These are phyloP conservation scores for Zaprionus taronus DNA, from an alignment of 1,140 invertebrate species.

Conservation along the genomic window DNA sequence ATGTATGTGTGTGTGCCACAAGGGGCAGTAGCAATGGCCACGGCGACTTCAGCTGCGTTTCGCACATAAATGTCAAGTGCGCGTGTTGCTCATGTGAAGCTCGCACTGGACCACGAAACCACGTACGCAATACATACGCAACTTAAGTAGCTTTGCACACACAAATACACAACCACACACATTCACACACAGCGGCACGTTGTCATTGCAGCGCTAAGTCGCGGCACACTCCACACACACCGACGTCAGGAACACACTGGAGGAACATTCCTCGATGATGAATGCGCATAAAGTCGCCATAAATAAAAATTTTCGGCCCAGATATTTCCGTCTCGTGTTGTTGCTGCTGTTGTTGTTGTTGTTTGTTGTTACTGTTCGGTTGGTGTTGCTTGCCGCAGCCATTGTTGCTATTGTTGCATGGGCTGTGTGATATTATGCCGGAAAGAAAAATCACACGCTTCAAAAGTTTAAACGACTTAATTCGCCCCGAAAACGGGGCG, in stretches of 20 bases:
- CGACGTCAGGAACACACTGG: constrained; percentile 24
- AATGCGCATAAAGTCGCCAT: constrained; percentile 79
- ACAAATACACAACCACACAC: constrained; percentile 17
- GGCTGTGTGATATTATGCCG: constrained; percentile 61
- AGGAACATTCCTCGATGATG: constrained; percentile 59
- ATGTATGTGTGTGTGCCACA: background rate
- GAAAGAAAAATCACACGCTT: constrained; percentile 76
- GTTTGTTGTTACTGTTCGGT: constrained; percentile 7
- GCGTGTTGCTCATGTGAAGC: constrained; percentile 64
- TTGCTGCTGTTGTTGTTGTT: no score
- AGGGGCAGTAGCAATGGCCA: constrained; percentile 4
- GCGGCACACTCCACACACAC: constrained; percentile 25
- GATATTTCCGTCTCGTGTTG: constrained; percentile 52
- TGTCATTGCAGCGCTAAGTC: constrained; percentile 44
- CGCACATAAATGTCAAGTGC: constrained; percentile 80
- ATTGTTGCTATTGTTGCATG: constrained; percentile 29
- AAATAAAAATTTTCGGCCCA: constrained; percentile 70
- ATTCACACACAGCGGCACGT: constrained; percentile 1
- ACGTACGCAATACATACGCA: constrained; percentile 47
- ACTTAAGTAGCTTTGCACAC: constrained; percentile 67
- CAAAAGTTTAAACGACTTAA: constrained; percentile 81
- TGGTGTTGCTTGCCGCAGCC: constrained; percentile 28
- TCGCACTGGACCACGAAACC: constrained; percentile 45
- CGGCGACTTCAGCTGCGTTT: constrained; percentile 54
- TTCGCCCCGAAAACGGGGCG: constrained; percentile 52